These are phyloP conservation scores for Ferrisia virgata DNA, from an alignment of 2,888 invertebrate species.

Conservation along the genomic window DNA sequence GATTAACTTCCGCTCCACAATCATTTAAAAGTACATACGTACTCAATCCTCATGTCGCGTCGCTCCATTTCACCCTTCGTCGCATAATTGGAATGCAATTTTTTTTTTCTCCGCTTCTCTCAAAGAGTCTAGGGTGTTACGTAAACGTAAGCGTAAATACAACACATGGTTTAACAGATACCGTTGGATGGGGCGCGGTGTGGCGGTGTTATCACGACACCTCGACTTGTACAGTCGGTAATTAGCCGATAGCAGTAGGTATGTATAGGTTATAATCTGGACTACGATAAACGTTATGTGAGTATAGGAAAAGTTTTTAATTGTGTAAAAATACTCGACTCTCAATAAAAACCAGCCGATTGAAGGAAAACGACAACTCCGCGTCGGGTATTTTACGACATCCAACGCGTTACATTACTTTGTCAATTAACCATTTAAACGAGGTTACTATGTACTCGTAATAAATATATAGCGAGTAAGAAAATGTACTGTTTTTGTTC, in stretches of 20 bases:
- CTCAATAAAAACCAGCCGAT: not conserved
- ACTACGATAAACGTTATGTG: not conserved
- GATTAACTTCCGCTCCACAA: not conserved
- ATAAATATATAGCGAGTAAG: no score
- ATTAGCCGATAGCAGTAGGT: no score
- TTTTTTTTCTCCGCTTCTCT: not conserved
- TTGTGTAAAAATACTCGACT: constrained; percentile 1
- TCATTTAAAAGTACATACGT: not conserved
- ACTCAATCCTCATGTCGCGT: not conserved
- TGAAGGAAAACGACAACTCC: constrained; percentile 13
- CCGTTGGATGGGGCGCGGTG: no score
- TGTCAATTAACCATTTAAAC: constrained; percentile 3
- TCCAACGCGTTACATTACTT: not conserved
- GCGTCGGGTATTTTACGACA: not conserved
- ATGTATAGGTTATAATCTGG: not conserved
- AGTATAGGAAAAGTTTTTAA: not conserved
- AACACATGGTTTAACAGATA: not conserved
- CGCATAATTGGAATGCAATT: not conserved
- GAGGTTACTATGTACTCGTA: not conserved
- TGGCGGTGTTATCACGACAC: not conserved
- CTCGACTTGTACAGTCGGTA: not conserved
- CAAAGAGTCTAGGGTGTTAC: not conserved
- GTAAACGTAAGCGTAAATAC: not conserved
- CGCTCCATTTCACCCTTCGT: not conserved
- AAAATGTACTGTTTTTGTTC: not conserved